Percentiles rank a stretch among this genome's conserved stretches.
These are phyloP conservation scores for Caenorhabditis sp. DNA, from an alignment of 2,888 invertebrate species.

Conservation along the genomic window DNA sequence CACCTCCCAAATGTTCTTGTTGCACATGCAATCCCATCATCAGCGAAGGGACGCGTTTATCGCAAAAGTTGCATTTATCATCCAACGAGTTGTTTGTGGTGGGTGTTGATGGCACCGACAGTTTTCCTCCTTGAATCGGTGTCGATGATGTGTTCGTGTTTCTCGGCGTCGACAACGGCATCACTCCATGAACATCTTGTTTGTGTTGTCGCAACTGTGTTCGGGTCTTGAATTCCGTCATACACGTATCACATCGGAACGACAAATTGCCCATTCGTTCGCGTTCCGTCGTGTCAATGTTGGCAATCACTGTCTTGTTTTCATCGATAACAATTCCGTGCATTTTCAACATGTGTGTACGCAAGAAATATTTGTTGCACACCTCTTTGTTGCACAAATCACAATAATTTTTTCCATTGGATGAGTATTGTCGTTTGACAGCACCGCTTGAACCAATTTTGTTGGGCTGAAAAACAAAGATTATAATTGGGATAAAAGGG, in stretches of 20 bases:
- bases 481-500: background rate
- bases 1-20: slow-evolving; percentile 34
- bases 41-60: slow-evolving; percentile 28
- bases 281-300: slow-evolving; percentile 69
- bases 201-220: slow-evolving; percentile 96
- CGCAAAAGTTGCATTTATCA: slow-evolving; percentile 47
- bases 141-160: background rate
- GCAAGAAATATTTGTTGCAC: slow-evolving; percentile 99
- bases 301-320: slow-evolving; percentile 71
- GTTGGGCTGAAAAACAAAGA: slow-evolving; percentile 24
- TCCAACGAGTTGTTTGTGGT: slow-evolving; percentile 11
- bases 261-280: slow-evolving; percentile 63
- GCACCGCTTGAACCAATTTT: slow-evolving; percentile 15
- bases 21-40: slow-evolving; percentile 40
- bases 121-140: background rate
- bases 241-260: slow-evolving; percentile 88
- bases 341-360: slow-evolving; percentile 85
- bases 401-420: slow-evolving; percentile 70
- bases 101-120: slow-evolving; percentile 28
- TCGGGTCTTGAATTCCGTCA: slow-evolving; percentile 96
- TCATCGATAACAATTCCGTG: slow-evolving; percentile 75
- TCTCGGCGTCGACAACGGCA: slow-evolving; percentile 46
- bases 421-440: slow-evolving; percentile 65
- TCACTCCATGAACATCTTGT: slow-evolving; percentile 93
- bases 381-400: slow-evolving; percentile 74